phyloP scores from a whole-genome alignment of 2,113 vertebrate genomes.

The Chlorodrepanis virens region DNA sequence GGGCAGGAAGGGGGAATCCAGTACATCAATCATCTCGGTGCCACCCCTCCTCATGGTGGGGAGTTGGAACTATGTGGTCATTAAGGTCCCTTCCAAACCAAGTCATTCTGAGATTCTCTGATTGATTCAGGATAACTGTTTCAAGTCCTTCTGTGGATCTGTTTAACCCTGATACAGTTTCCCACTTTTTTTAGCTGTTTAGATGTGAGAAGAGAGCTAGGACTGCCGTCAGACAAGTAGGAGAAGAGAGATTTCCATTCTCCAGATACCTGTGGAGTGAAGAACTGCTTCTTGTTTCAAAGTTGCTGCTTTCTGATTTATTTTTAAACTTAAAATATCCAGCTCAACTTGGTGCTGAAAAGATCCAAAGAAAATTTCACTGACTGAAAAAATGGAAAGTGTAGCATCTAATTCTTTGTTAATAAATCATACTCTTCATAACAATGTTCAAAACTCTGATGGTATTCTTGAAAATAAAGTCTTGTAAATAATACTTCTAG shows the following conservation, averaged over 20 bases:
- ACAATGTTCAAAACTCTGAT: neutral
- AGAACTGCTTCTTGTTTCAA: neutral
- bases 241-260: neutral
- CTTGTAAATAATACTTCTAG: neutral
- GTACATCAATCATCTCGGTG: neutral
- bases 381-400: neutral
- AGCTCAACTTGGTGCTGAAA: neutral
- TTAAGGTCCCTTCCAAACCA: neutral
- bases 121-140: neutral
- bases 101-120: neutral
- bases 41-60: neutral
- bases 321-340: neutral
- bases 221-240: neutral
- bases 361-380: neutral
- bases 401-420: neutral
- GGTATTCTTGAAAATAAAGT: neutral
- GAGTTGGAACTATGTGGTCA: neutral
- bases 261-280: neutral
- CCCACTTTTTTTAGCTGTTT: neutral
- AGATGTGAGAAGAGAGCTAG: neutral
- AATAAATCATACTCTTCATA: neutral
- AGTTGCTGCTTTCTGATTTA: neutral
- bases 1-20: neutral
- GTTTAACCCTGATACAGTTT: neutral
- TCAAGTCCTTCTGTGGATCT: neutral